Base-by-base conservation (phyloP, 2,113 vertebrate species). In the Paratilapia polleni region DNA sequence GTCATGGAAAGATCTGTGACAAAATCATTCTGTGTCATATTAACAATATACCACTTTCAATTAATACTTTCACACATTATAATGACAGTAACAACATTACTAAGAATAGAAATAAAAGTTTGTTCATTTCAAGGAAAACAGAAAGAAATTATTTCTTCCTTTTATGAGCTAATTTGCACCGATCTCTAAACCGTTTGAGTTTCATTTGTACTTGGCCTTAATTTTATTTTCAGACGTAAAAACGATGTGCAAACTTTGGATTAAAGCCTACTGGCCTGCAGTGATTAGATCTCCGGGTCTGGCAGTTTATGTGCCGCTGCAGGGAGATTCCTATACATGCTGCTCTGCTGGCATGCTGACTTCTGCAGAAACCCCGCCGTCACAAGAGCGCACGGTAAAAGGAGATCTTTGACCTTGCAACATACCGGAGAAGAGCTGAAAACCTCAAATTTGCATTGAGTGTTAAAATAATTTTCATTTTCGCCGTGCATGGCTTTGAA, bases 351-450 rank as follows among this genome's bases (percentile, higher is more conserved):
- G 47, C 91, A 76, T 88, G 93, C 94, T 90, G 93, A 93, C 92
- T 92, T 41, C 26, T 92, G 93, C 93, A 90, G 68, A 92, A 94
- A 90, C 75, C 87, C 90, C 86, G 78, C 81, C 84, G 92, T 90
- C 85, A 90, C 90, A 81, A 62, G 88, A 90, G 93, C 92, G 85
- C 91, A 62, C 88, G 78, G 95, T 94, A 94, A 96, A 94, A 88
- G 64, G 91, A 95, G 95, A 95, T 95, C 89, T 96, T 95, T 96
- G 95, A 96, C 95, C 95, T 96, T 96, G 95, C 91, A 89, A 91
- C 92, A 77, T 22, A 81, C 60, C 78, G 61, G 90, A 89, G 90
- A 70, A 81, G 70, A 88, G 38, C 91, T 64, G 82, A 93, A 94
- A 94, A 88, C 75, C 91, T 90, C 87, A 78, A 52, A 92, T 90